A percentile compares a stretch with the other conserved stretches of the same genome.
phyloP scores from a whole-genome alignment of 2,113 vertebrate genomes.

The Ornithorhynchus anatinus region DNA sequence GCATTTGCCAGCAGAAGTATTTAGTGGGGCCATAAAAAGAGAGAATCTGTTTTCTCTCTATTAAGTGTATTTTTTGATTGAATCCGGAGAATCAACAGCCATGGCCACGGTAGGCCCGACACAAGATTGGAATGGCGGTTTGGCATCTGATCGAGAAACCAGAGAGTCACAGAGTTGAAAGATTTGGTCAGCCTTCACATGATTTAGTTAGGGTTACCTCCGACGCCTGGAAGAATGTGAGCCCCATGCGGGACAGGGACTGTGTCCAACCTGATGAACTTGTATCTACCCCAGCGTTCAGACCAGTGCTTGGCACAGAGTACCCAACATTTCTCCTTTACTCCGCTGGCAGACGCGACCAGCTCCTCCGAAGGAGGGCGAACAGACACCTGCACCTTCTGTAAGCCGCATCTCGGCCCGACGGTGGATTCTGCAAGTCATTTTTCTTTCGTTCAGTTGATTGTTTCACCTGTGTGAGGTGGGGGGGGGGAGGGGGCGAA shows the following conservation, averaged over 20 bases:
- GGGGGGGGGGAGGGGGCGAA: slow-evolving; percentile 37
- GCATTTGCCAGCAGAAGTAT: slow-evolving; percentile 69
- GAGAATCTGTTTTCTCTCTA: slow-evolving; percentile 69
- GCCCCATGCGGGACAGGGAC: too few relatives aligned
- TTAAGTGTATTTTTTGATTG: slow-evolving; percentile 72
- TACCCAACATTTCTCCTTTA: too few relatives aligned
- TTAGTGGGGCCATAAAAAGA: slow-evolving; percentile 74
- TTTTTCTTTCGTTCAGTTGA: slow-evolving; percentile 9
- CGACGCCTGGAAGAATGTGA: slow-evolving; percentile 45
- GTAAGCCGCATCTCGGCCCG: neutral
- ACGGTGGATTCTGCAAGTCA: slow-evolving; percentile 5
- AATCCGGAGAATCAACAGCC: slow-evolving; percentile 69
- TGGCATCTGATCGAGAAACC: slow-evolving; percentile 52
- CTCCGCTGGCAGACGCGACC: too few relatives aligned
- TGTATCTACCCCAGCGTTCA: too few relatives aligned
- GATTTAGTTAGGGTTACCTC: slow-evolving; percentile 50
- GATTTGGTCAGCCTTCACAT: slow-evolving; percentile 58
- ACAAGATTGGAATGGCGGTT: slow-evolving; percentile 58
- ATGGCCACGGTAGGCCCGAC: slow-evolving; percentile 68
- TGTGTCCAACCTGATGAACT: too few relatives aligned
- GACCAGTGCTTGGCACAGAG: too few relatives aligned
- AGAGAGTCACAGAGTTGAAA: slow-evolving; percentile 52
- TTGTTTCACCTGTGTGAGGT: slow-evolving; percentile 48
- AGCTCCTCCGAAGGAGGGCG: slow-evolving; percentile 46
- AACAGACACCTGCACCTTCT: slow-evolving; percentile 28